phyloP scores from a whole-genome alignment of 2,888 invertebrate species.

The Mantis religiosa region DNA sequence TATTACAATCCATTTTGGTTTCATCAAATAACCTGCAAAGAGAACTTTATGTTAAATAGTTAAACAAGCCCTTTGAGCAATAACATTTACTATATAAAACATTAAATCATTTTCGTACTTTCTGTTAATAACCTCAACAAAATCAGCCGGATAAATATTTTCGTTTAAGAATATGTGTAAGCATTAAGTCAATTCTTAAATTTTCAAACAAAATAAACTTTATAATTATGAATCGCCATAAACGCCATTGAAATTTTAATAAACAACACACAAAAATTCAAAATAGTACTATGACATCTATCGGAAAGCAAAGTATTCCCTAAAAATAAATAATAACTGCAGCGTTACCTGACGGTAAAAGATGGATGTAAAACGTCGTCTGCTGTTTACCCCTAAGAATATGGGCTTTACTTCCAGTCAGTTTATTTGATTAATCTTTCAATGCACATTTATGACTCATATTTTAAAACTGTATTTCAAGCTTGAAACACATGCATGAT shows the following conservation, averaged over 20 bases:
- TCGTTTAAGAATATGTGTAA: neutral
- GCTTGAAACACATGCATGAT: too few species aligned
- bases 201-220: neutral
- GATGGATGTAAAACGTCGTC: neutral
- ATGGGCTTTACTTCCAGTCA: neutral
- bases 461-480: too few species aligned
- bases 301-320: neutral
- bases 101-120: neutral
- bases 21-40: neutral
- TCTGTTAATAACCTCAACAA: neutral
- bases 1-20: neutral
- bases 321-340: neutral
- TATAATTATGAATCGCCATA: neutral
- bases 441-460: too few species aligned
- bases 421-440: too few species aligned
- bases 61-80: neutral
- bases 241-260: constrained; percentile 31
- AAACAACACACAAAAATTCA: neutral
- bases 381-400: neutral
- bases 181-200: neutral
- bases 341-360: neutral
- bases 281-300: neutral
- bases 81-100: neutral
- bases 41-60: neutral
- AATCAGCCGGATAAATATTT: neutral